phyloP scores from a whole-genome alignment of 2,888 invertebrate genomes.

The Schizotus pectinicornis region DNA sequence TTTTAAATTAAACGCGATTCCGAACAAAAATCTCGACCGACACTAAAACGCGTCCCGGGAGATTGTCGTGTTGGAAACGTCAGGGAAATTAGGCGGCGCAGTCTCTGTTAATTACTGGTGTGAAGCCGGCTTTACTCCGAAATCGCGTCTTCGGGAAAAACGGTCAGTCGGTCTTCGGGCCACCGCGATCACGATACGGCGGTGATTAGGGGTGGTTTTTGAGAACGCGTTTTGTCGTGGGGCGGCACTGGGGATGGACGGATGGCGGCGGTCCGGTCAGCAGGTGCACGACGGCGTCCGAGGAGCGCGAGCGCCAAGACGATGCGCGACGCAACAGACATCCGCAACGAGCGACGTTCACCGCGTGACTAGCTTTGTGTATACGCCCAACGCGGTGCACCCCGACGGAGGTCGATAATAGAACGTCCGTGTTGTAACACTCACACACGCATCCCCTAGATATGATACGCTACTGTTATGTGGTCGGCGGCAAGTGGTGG shows the following conservation, averaged over 20 bases:
- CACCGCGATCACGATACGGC: background rate
- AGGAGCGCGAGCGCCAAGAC: constrained; percentile 27
- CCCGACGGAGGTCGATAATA: constrained; percentile 50
- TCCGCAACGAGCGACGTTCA: constrained; percentile 50
- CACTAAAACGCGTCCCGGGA: background rate
- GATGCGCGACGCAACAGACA: constrained; percentile 40
- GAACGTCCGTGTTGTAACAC: constrained; percentile 36
- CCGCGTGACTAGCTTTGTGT: constrained; percentile 53
- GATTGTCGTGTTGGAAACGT: background rate
- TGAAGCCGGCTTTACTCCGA: constrained; percentile 5
- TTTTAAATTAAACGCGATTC: too few species aligned
- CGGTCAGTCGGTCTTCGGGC: background rate
- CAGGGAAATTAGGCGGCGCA: constrained; percentile 2
- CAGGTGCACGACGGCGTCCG: background rate
- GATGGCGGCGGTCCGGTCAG: background rate
- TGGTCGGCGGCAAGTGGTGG: background rate
- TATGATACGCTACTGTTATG: constrained; percentile 19
- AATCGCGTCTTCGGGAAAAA: background rate
- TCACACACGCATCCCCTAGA: constrained; percentile 34
- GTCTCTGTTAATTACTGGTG: constrained; percentile 9
- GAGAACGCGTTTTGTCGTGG: too few species aligned
- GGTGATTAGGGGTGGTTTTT: too few species aligned
- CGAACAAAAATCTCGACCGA: background rate
- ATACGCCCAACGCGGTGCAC: constrained; percentile 47
- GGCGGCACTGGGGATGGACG: background rate